Percentiles rank a stretch among this genome's conserved stretches.
phyloP scores from a whole-genome alignment of 2,113 vertebrate species.

The Progne subis region DNA sequence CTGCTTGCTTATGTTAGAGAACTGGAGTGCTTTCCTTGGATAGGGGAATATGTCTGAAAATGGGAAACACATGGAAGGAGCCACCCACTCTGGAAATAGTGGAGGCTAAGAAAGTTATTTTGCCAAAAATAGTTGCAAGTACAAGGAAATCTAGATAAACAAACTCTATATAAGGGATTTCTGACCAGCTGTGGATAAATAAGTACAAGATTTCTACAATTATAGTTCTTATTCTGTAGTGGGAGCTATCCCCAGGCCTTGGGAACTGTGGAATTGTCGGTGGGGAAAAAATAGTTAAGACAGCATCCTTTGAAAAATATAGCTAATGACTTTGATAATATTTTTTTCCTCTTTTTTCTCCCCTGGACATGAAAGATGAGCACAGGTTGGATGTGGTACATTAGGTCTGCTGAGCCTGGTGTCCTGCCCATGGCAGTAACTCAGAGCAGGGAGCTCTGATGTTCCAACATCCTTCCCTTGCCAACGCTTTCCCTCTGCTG shows the following conservation, averaged over 20 bases:
- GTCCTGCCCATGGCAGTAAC: neutral
- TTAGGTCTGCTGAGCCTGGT: neutral
- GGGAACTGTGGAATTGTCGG: neutral
- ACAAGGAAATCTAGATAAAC: neutral
- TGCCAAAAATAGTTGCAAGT: neutral
- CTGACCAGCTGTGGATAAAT: neutral
- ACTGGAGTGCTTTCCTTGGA: neutral
- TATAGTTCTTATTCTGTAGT: neutral
- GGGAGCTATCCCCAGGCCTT: neutral
- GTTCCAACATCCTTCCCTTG: neutral
- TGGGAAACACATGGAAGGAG: neutral
- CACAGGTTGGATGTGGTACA: neutral
- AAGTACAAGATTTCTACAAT: neutral
- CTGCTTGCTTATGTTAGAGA: neutral
- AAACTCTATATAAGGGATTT: neutral
- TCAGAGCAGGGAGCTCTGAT: neutral
- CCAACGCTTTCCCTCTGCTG: accelerated
- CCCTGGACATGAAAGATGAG: neutral
- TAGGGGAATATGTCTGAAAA: neutral
- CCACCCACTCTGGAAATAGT: neutral
- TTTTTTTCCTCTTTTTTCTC: neutral
- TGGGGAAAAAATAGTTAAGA: neutral
- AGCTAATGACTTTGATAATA: neutral
- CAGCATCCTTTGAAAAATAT: neutral
- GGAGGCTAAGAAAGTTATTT: neutral